These are phyloP conservation scores for Bambusicola thoracicus DNA, from an alignment of 2,113 vertebrate species.

Conservation along the genomic window DNA sequence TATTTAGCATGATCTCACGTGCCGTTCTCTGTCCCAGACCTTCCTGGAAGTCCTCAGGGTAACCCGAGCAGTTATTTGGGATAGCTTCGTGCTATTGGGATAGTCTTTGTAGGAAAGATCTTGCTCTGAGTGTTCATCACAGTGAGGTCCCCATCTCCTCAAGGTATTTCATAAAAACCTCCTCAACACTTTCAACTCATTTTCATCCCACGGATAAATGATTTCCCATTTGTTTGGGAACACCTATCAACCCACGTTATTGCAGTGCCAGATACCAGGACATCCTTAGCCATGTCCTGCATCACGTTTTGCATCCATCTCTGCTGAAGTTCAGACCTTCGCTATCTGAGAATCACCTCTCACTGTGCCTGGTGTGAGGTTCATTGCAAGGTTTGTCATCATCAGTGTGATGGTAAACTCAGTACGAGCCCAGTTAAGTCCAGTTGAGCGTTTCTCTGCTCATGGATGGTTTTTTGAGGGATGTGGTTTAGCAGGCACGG, in stretches of 20 bases:
- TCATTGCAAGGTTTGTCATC: background rate
- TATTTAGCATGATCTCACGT: no score
- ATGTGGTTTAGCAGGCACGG: no score
- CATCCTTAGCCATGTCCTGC: background rate
- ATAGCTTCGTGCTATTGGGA: background rate
- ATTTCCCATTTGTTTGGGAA: background rate
- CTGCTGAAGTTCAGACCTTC: background rate
- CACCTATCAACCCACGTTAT: no score
- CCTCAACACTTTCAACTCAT: background rate
- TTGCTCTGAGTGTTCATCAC: background rate
- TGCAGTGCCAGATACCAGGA: background rate
- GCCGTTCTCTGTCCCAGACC: background rate
- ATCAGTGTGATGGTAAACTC: background rate
- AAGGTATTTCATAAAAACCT: background rate
- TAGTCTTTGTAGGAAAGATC: background rate
- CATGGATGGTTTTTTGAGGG: background rate
- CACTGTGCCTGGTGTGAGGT: background rate
- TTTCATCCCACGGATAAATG: background rate
- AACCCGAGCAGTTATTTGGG: background rate
- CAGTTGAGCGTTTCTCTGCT: background rate
- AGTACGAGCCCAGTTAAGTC: background rate
- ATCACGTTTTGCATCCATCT: background rate
- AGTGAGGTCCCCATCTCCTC: background rate
- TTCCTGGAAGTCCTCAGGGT: background rate
- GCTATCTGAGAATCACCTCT: background rate